Conservation (phyloP, 2,888 invertebrate species). For the Atherix ibis region DNA sequence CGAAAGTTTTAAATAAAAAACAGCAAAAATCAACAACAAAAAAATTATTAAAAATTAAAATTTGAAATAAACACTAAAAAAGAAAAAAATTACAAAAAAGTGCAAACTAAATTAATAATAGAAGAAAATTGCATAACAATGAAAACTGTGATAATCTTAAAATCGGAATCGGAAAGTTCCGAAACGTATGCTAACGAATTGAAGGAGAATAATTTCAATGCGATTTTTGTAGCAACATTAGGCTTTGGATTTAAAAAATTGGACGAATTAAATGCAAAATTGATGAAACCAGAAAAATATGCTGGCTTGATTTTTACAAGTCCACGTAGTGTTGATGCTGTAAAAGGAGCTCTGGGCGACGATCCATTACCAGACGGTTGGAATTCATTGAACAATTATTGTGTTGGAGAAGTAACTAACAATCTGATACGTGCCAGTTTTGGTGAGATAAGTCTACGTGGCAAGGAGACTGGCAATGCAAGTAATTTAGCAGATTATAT, state of each 20-base stretch:
- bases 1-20: too few species aligned
- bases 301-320: conserved; percentile 39
- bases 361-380: conserved; percentile 29
- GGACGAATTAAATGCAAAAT: conserved; percentile 27
- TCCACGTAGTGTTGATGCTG: conserved; percentile 38
- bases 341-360: conserved; percentile 30
- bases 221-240: conserved; percentile 35
- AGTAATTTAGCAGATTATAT: conserved; percentile 36
- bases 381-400: conserved; percentile 34
- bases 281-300: conserved; percentile 33
- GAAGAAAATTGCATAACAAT: too few species aligned
- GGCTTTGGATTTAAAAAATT: conserved; percentile 37
- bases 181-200: conserved; percentile 35
- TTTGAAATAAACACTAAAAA: too few species aligned
- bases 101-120: too few species aligned
- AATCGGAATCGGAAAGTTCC: conserved; percentile 30
- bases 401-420: conserved; percentile 39
- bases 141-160: conserved; percentile 27
- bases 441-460: conserved; percentile 33
- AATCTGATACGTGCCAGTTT: conserved; percentile 32
- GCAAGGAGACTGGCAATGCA: conserved; percentile 40
- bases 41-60: too few species aligned
- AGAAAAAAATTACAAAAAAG: too few species aligned
- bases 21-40: too few species aligned
- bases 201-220: conserved; percentile 32